These are phyloP conservation scores for Zaprionus tsacasi DNA, from an alignment of 1,140 invertebrate genomes.

Conservation along the genomic window DNA sequence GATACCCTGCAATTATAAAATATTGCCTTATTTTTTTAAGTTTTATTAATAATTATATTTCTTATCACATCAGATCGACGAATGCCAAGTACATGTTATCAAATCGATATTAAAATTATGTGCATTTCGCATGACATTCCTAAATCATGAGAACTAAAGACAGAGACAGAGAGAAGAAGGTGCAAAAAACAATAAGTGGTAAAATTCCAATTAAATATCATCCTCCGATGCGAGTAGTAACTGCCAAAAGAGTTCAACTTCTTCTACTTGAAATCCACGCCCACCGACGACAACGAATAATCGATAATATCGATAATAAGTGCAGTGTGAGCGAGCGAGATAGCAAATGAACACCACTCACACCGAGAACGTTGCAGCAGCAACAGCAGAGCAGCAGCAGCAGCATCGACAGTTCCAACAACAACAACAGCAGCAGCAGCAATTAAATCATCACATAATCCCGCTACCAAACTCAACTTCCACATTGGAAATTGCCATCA, in stretches of 20 bases:
- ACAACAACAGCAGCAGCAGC: conserved; percentile 21
- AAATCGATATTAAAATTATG: conserved; percentile 68
- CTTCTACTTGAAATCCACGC: conserved; percentile 22
- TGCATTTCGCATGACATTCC: conserved; percentile 78
- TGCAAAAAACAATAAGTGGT: conserved; percentile 1
- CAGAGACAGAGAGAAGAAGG: conserved; percentile 5
- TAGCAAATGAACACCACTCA: conserved; percentile 73
- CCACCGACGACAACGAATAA: conserved; percentile 39
- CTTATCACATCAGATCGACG: not conserved
- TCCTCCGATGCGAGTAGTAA: conserved; percentile 1
- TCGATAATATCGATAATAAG: not conserved
- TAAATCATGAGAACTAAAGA: conserved; percentile 27
- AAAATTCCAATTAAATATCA: not conserved
- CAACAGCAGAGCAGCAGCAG: conserved; percentile 48
- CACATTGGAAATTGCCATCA: conserved; percentile 3
- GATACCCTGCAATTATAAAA: not conserved
- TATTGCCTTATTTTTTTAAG: not conserved
- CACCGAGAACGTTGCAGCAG: conserved; percentile 68
- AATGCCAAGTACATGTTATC: conserved; percentile 47
- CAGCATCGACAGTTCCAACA: conserved; percentile 32
- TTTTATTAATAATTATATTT: not conserved
- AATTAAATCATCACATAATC: conserved; percentile 49
- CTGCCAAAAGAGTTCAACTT: conserved; percentile 39
- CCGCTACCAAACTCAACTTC: conserved; percentile 46
- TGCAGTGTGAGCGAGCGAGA: not conserved